These are phyloP conservation scores for Ammodytes marinus DNA, from an alignment of 2,113 vertebrate species.

Conservation along the genomic window DNA sequence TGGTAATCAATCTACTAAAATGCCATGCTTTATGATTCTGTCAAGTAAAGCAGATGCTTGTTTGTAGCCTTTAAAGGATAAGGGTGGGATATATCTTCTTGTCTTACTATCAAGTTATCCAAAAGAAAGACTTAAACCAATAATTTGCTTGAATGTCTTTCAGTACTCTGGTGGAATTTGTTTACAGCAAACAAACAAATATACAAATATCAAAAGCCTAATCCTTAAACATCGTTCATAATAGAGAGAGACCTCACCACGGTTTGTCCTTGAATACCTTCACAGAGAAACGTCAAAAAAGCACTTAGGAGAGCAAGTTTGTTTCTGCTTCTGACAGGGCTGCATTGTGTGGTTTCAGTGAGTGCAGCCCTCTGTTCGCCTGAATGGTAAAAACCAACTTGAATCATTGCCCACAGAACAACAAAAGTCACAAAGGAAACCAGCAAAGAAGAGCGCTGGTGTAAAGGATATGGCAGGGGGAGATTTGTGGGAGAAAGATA, in stretches of 20 bases:
- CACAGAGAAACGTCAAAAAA: neutral
- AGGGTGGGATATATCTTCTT: neutral
- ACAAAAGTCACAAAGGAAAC: constrained; percentile 15
- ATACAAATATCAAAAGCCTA: neutral
- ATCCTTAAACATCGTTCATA: neutral
- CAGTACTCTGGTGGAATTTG: constrained; percentile 9
- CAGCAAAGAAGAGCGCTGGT: neutral
- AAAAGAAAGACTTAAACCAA: neutral
- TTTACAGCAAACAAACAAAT: neutral
- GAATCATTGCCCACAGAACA: constrained; percentile 23
- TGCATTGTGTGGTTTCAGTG: neutral
- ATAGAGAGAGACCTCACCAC: neutral
- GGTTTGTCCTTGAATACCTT: constrained; percentile 4
- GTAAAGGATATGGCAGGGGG: constrained; percentile 53
- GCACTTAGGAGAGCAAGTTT: neutral
- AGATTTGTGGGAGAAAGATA: constrained; percentile 55
- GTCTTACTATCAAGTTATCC: neutral
- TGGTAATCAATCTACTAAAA: neutral
- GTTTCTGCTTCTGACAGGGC: neutral
- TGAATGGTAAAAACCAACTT: constrained; percentile 3
- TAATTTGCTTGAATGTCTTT: neutral
- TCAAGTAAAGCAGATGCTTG: neutral
- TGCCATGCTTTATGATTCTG: neutral
- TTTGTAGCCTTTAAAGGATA: neutral
- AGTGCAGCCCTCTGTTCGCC: neutral